Percentiles rank a stretch among this genome's conserved stretches.
Evolutionary conservation across 2,888 invertebrate species (phyloP).

Genomic region (Ornithoptera alexandrae): DNA sequence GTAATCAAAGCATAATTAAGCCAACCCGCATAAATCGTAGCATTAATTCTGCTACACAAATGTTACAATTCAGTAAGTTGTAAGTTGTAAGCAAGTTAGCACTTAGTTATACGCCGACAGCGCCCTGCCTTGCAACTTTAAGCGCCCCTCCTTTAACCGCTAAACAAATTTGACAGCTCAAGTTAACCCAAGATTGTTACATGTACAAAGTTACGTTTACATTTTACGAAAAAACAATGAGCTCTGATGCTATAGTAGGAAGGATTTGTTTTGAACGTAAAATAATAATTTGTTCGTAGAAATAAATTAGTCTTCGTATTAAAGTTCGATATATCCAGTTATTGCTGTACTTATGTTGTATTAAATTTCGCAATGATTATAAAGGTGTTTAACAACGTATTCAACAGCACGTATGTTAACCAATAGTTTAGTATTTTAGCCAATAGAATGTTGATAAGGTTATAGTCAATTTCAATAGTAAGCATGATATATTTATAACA

Average conservation of each 20-base stretch:
- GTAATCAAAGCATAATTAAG: constrained; percentile 44
- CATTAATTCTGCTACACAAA: constrained; percentile 77
- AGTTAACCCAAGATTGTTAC: constrained; percentile 73
- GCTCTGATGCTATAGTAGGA: constrained; percentile 36
- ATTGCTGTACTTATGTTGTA: constrained; percentile 73
- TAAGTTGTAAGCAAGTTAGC: constrained; percentile 72
- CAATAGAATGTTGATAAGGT: constrained; percentile 12
- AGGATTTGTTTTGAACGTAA: constrained; percentile 33
- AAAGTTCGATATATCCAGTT: constrained; percentile 70
- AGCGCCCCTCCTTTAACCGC: constrained; percentile 71
- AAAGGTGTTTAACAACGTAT: constrained; percentile 66
- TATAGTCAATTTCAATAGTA: neutral
- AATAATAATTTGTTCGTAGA: neutral
- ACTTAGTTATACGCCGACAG: constrained; percentile 73
- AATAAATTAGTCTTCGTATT: constrained; percentile 39
- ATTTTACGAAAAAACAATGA: neutral
- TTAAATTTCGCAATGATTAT: constrained; percentile 72
- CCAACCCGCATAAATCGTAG: constrained; percentile 66
- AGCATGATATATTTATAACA: too few relatives aligned
- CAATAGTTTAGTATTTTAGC: constrained; percentile 20
- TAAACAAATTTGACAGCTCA: constrained; percentile 80
- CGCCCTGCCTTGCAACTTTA: constrained; percentile 65
- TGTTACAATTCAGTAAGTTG: constrained; percentile 75
- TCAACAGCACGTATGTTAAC: constrained; percentile 39
- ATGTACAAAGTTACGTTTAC: constrained; percentile 49